Conservation (phyloP, 2,888 invertebrate species). For the Glyphotaelius pellucidus region DNA sequence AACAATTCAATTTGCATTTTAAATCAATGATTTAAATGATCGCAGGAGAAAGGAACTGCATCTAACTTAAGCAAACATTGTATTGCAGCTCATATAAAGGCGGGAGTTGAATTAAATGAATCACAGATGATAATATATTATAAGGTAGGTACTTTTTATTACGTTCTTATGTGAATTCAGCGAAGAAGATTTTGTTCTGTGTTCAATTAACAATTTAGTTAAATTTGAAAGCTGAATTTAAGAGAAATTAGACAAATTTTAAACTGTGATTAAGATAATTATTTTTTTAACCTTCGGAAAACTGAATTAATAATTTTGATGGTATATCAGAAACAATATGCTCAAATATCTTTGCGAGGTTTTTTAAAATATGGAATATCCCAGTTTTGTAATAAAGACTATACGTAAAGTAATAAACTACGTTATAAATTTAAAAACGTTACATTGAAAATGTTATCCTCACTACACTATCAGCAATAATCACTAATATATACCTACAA, state of each 20-base stretch:
- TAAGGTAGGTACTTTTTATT: neutral
- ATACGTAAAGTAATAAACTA: too few relatives aligned
- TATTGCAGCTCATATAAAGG: neutral
- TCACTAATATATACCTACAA: too few relatives aligned
- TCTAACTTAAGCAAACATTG: neutral
- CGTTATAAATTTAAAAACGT: too few relatives aligned
- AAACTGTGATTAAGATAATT: neutral
- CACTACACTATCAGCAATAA: too few relatives aligned
- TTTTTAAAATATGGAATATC: too few relatives aligned
- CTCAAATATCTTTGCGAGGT: too few relatives aligned
- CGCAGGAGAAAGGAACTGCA: neutral
- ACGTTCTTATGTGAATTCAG: neutral
- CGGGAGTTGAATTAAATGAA: neutral
- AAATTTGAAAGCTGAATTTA: neutral
- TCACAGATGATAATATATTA: neutral
- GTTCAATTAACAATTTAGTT: neutral
- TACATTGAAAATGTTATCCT: too few relatives aligned
- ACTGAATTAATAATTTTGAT: too few relatives aligned
- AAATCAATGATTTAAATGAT: neutral
- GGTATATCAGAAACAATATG: too few relatives aligned
- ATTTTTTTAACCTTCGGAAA: too few relatives aligned
- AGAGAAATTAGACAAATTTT: neutral
- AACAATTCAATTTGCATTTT: neutral
- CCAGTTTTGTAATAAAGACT: too few relatives aligned
- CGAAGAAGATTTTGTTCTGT: neutral